Evolutionary conservation across 2,888 invertebrate species (phyloP).

Genomic region (Eupsilia transversa): DNA sequence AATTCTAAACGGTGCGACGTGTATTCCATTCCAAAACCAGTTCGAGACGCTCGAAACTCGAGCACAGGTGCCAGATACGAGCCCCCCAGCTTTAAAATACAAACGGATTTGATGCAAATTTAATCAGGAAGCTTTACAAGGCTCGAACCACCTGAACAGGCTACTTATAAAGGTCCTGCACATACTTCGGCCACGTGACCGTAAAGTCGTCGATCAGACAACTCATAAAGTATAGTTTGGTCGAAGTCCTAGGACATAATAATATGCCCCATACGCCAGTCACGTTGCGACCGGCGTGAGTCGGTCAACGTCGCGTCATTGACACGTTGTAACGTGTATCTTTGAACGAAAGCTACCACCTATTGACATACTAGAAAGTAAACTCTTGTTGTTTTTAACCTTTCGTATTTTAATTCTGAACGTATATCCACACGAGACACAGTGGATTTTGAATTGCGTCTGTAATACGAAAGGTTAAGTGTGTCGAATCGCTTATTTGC

Average conservation of each 20-base stretch:
- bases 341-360: not conserved
- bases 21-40: conserved; percentile 35
- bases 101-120: conserved; percentile 73
- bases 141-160: conserved; percentile 49
- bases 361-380: too few species aligned
- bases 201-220: not conserved
- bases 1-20: conserved; percentile 25
- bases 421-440: too few species aligned
- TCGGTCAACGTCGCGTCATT: not conserved
- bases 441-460: too few species aligned
- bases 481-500: too few species aligned
- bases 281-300: not conserved
- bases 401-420: too few species aligned
- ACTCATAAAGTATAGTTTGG: not conserved
- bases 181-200: not conserved
- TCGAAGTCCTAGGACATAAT: not conserved
- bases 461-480: too few species aligned
- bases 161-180: conserved; percentile 17
- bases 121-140: conserved; percentile 71
- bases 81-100: conserved; percentile 68
- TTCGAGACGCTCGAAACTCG: conserved; percentile 37
- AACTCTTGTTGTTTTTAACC: not conserved
- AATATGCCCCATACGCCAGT: not conserved
- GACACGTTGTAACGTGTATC: not conserved
- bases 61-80: conserved; percentile 65